A percentile compares a stretch with the other conserved stretches of the same genome.
These are phyloP conservation scores for Prolemur simus DNA, from an alignment of 2,113 vertebrate species.

Conservation along the genomic window DNA sequence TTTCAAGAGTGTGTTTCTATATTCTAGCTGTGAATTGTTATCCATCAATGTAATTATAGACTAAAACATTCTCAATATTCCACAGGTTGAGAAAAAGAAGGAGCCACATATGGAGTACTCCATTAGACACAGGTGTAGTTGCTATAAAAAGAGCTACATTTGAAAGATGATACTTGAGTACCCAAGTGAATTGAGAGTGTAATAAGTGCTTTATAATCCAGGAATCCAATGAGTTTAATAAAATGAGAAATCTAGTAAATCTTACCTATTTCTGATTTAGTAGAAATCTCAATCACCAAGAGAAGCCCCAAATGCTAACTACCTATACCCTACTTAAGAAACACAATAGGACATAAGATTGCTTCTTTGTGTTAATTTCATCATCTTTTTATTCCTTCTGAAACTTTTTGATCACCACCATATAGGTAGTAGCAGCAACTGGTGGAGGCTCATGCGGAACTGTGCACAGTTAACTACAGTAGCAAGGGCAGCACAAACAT, in stretches of 20 bases:
- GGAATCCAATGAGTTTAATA: background rate
- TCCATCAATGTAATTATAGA: background rate
- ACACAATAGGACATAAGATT: background rate
- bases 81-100: background rate
- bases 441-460: background rate
- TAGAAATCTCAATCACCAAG: background rate
- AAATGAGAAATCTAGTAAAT: background rate
- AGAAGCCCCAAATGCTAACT: background rate
- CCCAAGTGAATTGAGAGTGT: background rate
- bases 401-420: background rate
- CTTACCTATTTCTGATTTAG: background rate
- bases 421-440: background rate
- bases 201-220: background rate
- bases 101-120: background rate
- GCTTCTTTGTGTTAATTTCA: background rate
- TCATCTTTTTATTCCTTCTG: background rate
- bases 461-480: no score
- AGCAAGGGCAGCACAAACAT: background rate
- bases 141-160: background rate
- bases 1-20: background rate
- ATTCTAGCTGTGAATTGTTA: background rate
- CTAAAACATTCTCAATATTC: constrained; percentile 2
- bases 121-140: background rate
- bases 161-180: background rate
- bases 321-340: background rate